phyloP scores from a whole-genome alignment of 1,140 invertebrate genomes.

The Alviniconcha marisindica region DNA sequence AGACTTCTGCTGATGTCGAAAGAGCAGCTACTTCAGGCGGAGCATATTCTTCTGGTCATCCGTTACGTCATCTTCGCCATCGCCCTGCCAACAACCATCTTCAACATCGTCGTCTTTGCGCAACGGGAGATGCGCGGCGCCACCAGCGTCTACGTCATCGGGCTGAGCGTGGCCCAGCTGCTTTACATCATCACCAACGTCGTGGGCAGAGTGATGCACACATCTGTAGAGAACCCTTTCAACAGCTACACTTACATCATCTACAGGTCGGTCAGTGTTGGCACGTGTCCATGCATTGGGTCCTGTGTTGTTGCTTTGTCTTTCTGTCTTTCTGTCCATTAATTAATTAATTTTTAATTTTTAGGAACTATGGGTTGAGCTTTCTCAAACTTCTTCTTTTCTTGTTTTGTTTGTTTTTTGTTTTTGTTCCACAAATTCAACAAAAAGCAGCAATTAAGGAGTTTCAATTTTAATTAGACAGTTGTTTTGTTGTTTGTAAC shows the following conservation, averaged over 20 bases:
- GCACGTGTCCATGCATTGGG: too few relatives aligned
- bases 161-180: conserved; percentile 29
- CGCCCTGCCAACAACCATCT: background rate
- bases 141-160: conserved; percentile 35
- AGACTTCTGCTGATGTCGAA: background rate
- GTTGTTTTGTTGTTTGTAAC: too few relatives aligned
- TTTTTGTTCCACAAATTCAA: too few relatives aligned
- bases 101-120: conserved; percentile 10
- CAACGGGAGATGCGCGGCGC: conserved; percentile 29
- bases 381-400: too few relatives aligned
- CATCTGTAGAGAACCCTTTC: background rate
- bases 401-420: too few relatives aligned
- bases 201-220: background rate
- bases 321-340: too few relatives aligned
- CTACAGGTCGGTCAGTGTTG: background rate
- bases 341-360: too few relatives aligned
- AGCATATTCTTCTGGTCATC: background rate
- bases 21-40: background rate
- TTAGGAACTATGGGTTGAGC: too few relatives aligned
- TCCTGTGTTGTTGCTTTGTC: too few relatives aligned
- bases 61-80: conserved; percentile 24
- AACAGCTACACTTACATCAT: background rate
- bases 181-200: conserved; percentile 7
- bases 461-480: too few relatives aligned
- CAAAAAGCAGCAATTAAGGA: too few relatives aligned